Conservation (phyloP, 2,888 invertebrate species). For the Deilephila elpenor region DNA sequence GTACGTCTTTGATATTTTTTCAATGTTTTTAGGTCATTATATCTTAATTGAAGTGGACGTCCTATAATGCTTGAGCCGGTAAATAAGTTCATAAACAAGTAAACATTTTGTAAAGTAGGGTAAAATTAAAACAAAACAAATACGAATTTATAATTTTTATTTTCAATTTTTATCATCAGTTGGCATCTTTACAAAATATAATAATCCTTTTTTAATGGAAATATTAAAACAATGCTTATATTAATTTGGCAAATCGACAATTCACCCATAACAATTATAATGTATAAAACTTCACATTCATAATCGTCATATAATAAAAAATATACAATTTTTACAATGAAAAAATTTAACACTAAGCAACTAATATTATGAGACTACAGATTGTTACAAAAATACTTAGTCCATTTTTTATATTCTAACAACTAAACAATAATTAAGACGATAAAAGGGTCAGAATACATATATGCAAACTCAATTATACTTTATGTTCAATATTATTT, state of each 20-base stretch:
- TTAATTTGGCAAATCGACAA: slow-evolving; percentile 82
- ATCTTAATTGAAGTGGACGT: too few relatives aligned
- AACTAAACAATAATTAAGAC: slow-evolving; percentile 59
- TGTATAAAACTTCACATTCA: slow-evolving; percentile 73
- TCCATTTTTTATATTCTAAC: slow-evolving; percentile 66
- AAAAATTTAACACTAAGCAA: slow-evolving; percentile 73
- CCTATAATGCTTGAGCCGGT: too few relatives aligned
- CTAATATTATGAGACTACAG: slow-evolving; percentile 65
- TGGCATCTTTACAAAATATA: slow-evolving; percentile 82
- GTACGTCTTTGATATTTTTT: too few relatives aligned
- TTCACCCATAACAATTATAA: slow-evolving; percentile 78
- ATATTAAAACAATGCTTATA: slow-evolving; percentile 79
- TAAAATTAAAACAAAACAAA: slow-evolving; percentile 62
- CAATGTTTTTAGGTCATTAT: too few relatives aligned
- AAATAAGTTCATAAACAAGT: background rate
- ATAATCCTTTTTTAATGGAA: slow-evolving; percentile 80
- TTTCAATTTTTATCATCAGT: slow-evolving; percentile 76
- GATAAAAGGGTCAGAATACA: slow-evolving; percentile 65
- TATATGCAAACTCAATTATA: slow-evolving; percentile 70
- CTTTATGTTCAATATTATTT: slow-evolving; percentile 59
- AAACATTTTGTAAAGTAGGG: background rate
- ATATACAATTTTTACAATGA: slow-evolving; percentile 83
- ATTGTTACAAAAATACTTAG: slow-evolving; percentile 75
- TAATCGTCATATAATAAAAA: slow-evolving; percentile 77
- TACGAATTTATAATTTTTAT: slow-evolving; percentile 81